Percentiles rank a stretch among this genome's conserved stretches.
These are phyloP conservation scores for Leistus spinibarbis DNA, from an alignment of 2,888 invertebrate genomes.

Conservation along the genomic window DNA sequence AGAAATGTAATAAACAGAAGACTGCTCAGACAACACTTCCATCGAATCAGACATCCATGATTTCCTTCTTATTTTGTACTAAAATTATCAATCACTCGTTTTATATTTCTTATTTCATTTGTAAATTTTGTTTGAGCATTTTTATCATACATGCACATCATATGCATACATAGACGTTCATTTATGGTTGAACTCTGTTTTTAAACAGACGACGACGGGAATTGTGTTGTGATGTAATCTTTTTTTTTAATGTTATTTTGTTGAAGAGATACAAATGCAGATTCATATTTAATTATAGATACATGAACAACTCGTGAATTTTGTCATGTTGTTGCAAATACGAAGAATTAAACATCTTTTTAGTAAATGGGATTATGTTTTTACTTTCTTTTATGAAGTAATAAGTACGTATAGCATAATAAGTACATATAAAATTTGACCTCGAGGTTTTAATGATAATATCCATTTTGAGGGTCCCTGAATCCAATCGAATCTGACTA, in stretches of 20 bases:
- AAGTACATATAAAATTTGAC: too few relatives aligned
- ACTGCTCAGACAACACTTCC: constrained; percentile 30
- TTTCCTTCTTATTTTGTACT: constrained; percentile 11
- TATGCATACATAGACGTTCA: not conserved
- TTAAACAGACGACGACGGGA: not conserved
- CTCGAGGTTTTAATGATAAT: too few relatives aligned
- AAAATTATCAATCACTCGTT: not conserved
- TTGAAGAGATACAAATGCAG: constrained; percentile 15
- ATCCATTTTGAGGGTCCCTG: too few relatives aligned
- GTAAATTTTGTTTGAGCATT: not conserved
- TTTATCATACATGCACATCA: not conserved
- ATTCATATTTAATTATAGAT: constrained; percentile 21
- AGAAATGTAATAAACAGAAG: constrained; percentile 16
- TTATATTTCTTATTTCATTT: not conserved
- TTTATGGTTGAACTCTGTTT: not conserved
- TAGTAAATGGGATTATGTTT: constrained; percentile 4
- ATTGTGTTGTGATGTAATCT: constrained; percentile 26
- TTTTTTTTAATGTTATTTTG: constrained; percentile 32
- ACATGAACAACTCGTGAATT: constrained; percentile 17
- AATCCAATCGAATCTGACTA: too few relatives aligned
- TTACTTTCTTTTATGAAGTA: too few relatives aligned
- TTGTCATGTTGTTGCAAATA: constrained; percentile 34
- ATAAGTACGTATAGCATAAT: too few relatives aligned
- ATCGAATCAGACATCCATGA: constrained; percentile 31
- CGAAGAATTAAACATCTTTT: constrained; percentile 26